Conservation (phyloP, 2,113 vertebrate species). For the Hydropotes inermis region DNA sequence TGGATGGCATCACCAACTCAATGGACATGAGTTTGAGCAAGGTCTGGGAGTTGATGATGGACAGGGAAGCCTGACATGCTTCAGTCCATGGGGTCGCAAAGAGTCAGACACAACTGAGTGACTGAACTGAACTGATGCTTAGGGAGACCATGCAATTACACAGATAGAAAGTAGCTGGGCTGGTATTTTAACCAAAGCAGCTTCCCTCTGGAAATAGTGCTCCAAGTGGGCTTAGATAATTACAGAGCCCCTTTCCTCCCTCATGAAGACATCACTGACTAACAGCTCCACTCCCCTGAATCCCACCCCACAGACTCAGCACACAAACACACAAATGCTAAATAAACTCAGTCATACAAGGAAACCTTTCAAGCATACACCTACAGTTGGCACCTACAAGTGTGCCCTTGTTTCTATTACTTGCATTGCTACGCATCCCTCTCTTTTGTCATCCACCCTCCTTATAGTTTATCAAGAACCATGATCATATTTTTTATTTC, state of each 20-base stretch:
- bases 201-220: background rate
- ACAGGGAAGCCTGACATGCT: background rate
- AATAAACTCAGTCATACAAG: background rate
- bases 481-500: background rate
- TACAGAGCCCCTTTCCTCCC: background rate
- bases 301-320: background rate
- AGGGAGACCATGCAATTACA: background rate
- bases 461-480: background rate
- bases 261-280: background rate
- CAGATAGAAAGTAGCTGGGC: background rate
- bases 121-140: background rate
- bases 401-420: background rate
- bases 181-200: background rate
- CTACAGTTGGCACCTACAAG: background rate
- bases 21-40: background rate
- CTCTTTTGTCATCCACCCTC: background rate
- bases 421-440: background rate
- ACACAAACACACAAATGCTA: background rate
- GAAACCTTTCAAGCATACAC: background rate
- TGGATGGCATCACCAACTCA: background rate
- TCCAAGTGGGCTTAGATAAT: background rate
- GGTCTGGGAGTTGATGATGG: background rate
- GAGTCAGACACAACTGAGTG: background rate
- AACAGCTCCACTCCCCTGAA: rapidly evolving
- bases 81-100: background rate